phyloP scores from a whole-genome alignment of 2,797 vertebrate genomes.

The Cyprinodon diabolis region DNA sequence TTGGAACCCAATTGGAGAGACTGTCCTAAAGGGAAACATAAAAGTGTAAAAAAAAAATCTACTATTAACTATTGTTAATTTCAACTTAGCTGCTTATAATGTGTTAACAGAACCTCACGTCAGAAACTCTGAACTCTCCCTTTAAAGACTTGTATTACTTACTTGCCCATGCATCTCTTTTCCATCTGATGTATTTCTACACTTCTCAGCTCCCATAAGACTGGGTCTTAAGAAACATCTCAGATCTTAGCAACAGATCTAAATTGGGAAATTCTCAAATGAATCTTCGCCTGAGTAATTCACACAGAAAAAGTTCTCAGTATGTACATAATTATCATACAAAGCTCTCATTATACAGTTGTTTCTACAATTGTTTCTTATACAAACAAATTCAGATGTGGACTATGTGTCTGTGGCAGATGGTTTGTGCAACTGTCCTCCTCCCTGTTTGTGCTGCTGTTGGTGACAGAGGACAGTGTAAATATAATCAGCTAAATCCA shows the following conservation, averaged over 20 bases:
- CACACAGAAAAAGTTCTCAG: slow-evolving; percentile 15
- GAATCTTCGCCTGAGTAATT: slow-evolving; percentile 20
- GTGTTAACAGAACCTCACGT: neutral
- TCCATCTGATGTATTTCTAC: slow-evolving; percentile 51
- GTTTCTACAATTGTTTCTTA: slow-evolving; percentile 22
- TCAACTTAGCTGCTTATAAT: neutral
- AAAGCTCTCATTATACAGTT: slow-evolving; percentile 10
- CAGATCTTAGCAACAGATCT: slow-evolving; percentile 37
- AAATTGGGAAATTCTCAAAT: slow-evolving; percentile 13
- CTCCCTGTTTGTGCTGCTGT: slow-evolving; percentile 57
- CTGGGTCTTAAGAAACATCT: slow-evolving; percentile 26
- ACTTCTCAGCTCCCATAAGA: slow-evolving; percentile 26
- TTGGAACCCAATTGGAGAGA: too few relatives aligned
- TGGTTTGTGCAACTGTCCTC: slow-evolving; percentile 59
- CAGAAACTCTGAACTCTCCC: neutral
- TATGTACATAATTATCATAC: slow-evolving; percentile 17
- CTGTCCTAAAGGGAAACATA: too few relatives aligned
- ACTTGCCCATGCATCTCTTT: slow-evolving; percentile 21
- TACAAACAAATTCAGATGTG: slow-evolving; percentile 28
- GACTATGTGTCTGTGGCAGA: slow-evolving; percentile 13
- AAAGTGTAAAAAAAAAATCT: too few relatives aligned
- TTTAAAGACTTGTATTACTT: slow-evolving; percentile 22
- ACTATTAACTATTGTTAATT: too few relatives aligned
- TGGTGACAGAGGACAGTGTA: slow-evolving; percentile 60
- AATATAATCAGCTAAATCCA: slow-evolving; percentile 61